Base-by-base conservation (phyloP, 1,140 invertebrate species). In the Hesperophylax magnus region DNA sequence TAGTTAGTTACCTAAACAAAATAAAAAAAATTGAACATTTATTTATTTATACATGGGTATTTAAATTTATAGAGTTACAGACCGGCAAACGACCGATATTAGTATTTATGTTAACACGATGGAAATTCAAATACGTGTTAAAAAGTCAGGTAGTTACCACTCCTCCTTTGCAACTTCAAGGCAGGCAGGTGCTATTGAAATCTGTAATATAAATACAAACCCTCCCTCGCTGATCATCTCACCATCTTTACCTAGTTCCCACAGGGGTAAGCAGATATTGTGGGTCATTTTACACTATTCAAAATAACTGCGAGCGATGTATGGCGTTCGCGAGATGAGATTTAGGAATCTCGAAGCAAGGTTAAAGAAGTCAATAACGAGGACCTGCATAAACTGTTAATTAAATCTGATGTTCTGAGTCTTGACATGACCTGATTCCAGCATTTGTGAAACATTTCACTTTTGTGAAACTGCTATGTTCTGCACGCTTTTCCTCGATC, bases 181-280 rank as follows among this genome's bases (percentile, higher is more conserved):
- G 34, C 20, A n/a, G 34, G 65, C 65, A 69, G 65, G 65, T 69
- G 65, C 65, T 69, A 69, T 69, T 39, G 17, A 69, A 69, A 69
- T 69, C 34, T 1, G 65, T 47, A 52, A 34, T 69, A 34, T 18
- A 69, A 69, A 34, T 69, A 5, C 27, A 18, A 34, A 34, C 31
- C 7, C 24, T 18, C 24, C 15, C 8, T 18, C 17, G 24, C 27
- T 39, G 17, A 34, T 34, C 15, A 11, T 15, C 20, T 22, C 14
- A n/a, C 20, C 20, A 9, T 8, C n/a, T 58, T n/a, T 61, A 24
- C 20, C 31, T 18, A 34, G 31, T 69, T 69, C 65, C 34, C 34
- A 69, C 65, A 69, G n/a, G 65, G 34, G 65, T 69, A 69, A 69
- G 65, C 65, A 69, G 65, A 69, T 39, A 69, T n/a, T 17, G 20